phyloP scores from a whole-genome alignment of 2,888 invertebrate species.

The Drosophila atripex region DNA sequence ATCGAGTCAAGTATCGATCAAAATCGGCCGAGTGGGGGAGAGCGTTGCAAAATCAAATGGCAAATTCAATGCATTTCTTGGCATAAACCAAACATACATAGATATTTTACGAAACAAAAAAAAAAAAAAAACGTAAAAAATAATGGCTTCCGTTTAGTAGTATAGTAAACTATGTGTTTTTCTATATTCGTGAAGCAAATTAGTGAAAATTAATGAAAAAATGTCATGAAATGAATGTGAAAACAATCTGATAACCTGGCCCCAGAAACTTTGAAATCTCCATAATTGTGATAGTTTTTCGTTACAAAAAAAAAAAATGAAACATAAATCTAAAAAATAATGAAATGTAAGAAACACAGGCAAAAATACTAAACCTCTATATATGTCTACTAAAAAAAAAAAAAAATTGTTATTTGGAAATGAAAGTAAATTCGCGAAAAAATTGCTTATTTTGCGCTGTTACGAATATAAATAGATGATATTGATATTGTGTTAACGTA shows the following conservation, averaged over 20 bases:
- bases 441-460: slow-evolving; percentile 11
- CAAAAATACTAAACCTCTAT: slow-evolving; percentile 7
- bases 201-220: slow-evolving; percentile 35
- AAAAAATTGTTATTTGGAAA: slow-evolving; percentile 29
- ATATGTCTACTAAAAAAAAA: slow-evolving; percentile 21
- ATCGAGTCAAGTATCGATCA: background rate
- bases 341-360: slow-evolving; percentile 21
- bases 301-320: slow-evolving; percentile 46
- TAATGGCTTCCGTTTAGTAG: slow-evolving; percentile 39
- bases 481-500: slow-evolving; percentile 37
- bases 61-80: slow-evolving; percentile 69
- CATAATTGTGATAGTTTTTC: slow-evolving; percentile 72
- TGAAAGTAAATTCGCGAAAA: slow-evolving; percentile 9
- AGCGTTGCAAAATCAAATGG: slow-evolving; percentile 73
- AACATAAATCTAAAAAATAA: slow-evolving; percentile 7
- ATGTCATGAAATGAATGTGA: slow-evolving; percentile 38
- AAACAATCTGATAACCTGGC: slow-evolving; percentile 48
- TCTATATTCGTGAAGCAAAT: slow-evolving; percentile 30
- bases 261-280: slow-evolving; percentile 56
- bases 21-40: slow-evolving; percentile 20
- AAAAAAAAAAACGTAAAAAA: slow-evolving; percentile 4
- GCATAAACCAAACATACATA: slow-evolving; percentile 16
- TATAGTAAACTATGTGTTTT: slow-evolving; percentile 18
- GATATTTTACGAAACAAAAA: background rate
- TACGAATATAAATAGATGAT: slow-evolving; percentile 12